These are phyloP conservation scores for Elgonia sp. DNA, from an alignment of 2,888 invertebrate species.

Conservation along the genomic window DNA sequence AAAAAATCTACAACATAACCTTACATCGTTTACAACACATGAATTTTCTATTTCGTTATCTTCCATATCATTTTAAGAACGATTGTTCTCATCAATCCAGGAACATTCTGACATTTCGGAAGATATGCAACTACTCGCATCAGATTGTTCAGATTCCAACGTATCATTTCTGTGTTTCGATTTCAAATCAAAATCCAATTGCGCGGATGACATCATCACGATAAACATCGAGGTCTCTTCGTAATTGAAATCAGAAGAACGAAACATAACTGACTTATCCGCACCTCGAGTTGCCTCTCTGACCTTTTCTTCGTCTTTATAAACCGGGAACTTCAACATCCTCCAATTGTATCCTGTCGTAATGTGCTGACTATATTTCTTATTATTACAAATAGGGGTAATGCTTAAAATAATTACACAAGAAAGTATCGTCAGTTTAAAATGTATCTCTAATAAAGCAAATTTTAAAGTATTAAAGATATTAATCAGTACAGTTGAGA, in stretches of 20 bases:
- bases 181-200: conserved; percentile 74
- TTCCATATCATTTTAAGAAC: too few relatives aligned
- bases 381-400: conserved; percentile 50
- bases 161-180: conserved; percentile 56
- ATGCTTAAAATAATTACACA: conserved; percentile 37
- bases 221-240: conserved; percentile 70
- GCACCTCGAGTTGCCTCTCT: conserved; percentile 69
- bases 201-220: conserved; percentile 73
- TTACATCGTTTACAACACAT: too few relatives aligned
- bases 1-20: too few relatives aligned
- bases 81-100: too few relatives aligned
- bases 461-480: too few relatives aligned
- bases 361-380: conserved; percentile 53
- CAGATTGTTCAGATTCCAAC: too few relatives aligned
- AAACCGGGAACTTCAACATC: conserved; percentile 47
- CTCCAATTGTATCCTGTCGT: conserved; percentile 62
- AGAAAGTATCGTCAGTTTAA: neutral
- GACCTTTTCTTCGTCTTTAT: conserved; percentile 66
- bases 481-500: too few relatives aligned
- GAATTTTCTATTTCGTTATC: too few relatives aligned
- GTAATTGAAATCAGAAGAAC: conserved; percentile 75
- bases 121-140: too few relatives aligned
- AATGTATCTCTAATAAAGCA: too few relatives aligned
- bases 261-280: conserved; percentile 74
- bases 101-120: too few relatives aligned